Percentiles rank a stretch among this genome's conserved stretches.
Conservation (phyloP, 2,888 invertebrate genomes). For the Agonum fuliginosum region DNA sequence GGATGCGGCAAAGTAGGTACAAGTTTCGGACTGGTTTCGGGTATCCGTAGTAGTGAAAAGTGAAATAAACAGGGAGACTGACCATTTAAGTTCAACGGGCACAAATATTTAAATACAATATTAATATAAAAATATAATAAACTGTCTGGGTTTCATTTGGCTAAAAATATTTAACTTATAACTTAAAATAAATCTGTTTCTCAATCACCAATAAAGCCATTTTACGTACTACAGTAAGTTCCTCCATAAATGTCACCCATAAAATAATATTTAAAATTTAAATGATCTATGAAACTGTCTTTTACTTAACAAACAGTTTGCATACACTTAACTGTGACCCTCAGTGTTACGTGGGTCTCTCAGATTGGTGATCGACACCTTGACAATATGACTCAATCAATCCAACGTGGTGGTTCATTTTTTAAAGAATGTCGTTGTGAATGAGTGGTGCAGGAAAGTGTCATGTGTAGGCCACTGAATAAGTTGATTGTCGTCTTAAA, state of each 20-base stretch:
- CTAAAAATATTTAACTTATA: too few relatives aligned
- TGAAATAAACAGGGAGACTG: too few relatives aligned
- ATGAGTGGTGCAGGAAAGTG: neutral
- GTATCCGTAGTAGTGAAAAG: too few relatives aligned
- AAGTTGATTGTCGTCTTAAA: conserved; percentile 1
- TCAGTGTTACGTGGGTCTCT: neutral
- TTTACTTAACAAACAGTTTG: neutral
- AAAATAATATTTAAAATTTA: neutral
- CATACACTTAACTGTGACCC: neutral
- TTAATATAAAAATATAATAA: too few relatives aligned
- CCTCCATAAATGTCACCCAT: neutral
- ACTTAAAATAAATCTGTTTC: too few relatives aligned
- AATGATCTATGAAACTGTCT: neutral
- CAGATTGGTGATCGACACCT: neutral
- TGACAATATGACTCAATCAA: neutral
- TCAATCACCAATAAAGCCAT: too few relatives aligned
- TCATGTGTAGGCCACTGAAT: conserved; percentile 15
- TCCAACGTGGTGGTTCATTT: neutral
- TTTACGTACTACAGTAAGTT: too few relatives aligned
- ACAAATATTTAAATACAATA: too few relatives aligned
- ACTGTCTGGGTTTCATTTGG: too few relatives aligned
- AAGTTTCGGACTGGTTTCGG: too few relatives aligned
- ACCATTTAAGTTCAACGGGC: too few relatives aligned
- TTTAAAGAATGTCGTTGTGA: neutral
- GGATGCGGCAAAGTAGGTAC: too few relatives aligned